phyloP scores from a whole-genome alignment of 2,888 invertebrate genomes.

The Pristionchus maxplancki region DNA sequence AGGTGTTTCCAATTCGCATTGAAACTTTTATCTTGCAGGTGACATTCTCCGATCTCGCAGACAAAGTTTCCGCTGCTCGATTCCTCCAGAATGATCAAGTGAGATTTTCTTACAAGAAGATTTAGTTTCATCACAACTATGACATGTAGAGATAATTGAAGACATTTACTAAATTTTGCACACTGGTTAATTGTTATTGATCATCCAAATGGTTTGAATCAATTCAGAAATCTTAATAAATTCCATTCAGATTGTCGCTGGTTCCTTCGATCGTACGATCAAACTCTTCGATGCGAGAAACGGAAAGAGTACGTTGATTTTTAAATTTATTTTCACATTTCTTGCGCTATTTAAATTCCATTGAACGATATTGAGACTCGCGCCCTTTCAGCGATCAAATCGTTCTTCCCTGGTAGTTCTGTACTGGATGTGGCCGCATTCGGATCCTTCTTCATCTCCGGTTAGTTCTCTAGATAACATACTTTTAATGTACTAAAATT shows the following conservation, averaged over 20 bases:
- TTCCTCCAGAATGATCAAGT: conserved; percentile 83
- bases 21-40: conserved; percentile 82
- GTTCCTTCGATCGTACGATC: conserved; percentile 96
- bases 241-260: conserved; percentile 96
- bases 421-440: conserved; percentile 66
- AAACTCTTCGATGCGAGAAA: conserved; percentile 98
- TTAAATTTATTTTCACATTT: background rate
- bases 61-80: conserved; percentile 96
- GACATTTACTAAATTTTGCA: too few species aligned
- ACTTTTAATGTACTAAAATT: too few species aligned
- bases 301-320: conserved; percentile 84
- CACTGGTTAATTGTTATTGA: too few species aligned
- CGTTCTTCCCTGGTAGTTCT: conserved; percentile 73
- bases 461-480: conserved; percentile 81
- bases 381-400: conserved; percentile 61
- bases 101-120: background rate
- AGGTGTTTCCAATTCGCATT: background rate
- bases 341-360: too few species aligned
- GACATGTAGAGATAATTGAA: too few species aligned
- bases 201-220: too few species aligned
- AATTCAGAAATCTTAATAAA: too few species aligned
- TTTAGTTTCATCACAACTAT: too few species aligned
- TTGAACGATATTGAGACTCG: too few species aligned
- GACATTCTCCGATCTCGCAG: conserved; percentile 94
- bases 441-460: conserved; percentile 90